Evolutionary conservation across 2,113 vertebrate genomes (phyloP).

Genomic region (Ardeotis arabs): DNA sequence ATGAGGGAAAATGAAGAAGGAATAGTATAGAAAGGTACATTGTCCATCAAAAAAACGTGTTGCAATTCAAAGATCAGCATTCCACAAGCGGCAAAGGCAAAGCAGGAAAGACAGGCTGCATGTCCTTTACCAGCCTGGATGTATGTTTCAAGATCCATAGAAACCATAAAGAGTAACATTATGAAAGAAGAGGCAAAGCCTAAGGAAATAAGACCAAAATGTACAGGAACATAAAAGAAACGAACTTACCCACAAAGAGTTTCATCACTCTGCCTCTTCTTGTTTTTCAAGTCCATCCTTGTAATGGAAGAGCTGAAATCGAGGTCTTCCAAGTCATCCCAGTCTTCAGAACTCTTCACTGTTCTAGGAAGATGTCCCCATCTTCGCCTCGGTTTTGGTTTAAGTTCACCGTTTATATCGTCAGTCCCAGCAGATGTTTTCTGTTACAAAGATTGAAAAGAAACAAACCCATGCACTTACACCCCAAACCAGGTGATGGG

Average conservation of each 20-base stretch:
- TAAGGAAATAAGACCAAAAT: not conserved
- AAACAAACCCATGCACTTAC: not conserved
- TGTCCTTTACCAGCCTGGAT: not conserved
- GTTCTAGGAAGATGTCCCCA: constrained; percentile 85
- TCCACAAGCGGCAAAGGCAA: not conserved
- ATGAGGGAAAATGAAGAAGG: rapidly evolving
- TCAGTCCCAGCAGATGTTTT: constrained; percentile 76
- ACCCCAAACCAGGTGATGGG: not conserved
- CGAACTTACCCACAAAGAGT: constrained; percentile 78
- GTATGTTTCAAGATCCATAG: not conserved
- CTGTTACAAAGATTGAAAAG: constrained; percentile 46
- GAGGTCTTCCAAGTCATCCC: constrained; percentile 86
- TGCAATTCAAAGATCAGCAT: not conserved
- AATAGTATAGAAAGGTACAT: not conserved
- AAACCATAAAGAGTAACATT: not conserved
- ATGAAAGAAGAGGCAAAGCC: not conserved
- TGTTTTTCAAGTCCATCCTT: constrained; percentile 78
- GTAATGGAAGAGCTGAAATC: constrained; percentile 73
- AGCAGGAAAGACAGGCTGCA: not conserved
- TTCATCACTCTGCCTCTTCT: constrained; percentile 79
- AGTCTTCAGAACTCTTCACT: constrained; percentile 83
- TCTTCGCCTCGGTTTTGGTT: constrained; percentile 83
- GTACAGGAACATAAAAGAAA: not conserved
- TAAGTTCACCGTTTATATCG: constrained; percentile 77
- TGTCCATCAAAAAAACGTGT: not conserved